Percentiles rank a stretch among this genome's conserved stretches.
These are phyloP conservation scores for Ophion ellenae DNA, from an alignment of 2,888 invertebrate species.

Conservation along the genomic window DNA sequence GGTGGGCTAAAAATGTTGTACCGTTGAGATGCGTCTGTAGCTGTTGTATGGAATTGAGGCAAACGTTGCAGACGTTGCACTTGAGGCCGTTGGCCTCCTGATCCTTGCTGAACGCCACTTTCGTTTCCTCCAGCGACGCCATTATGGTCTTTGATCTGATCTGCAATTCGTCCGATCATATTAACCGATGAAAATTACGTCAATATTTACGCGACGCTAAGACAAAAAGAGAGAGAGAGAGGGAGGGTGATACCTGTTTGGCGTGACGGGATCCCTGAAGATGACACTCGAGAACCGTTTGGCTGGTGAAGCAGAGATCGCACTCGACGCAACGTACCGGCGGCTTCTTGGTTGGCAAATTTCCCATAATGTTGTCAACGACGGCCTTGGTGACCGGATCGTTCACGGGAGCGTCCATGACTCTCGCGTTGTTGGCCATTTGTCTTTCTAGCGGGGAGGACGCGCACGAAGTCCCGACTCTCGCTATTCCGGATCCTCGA, in stretches of 20 bases:
- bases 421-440: conserved; percentile 73
- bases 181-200: not conserved
- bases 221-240: not conserved
- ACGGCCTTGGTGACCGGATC: conserved; percentile 84
- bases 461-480: not conserved
- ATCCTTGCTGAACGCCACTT: conserved; percentile 81
- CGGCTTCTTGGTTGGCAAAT: conserved; percentile 83
- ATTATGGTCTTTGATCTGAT: conserved; percentile 81
- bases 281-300: conserved; percentile 84
- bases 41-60: conserved; percentile 84
- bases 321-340: conserved; percentile 84
- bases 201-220: not conserved
- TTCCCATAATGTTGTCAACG: conserved; percentile 84
- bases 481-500: not conserved
- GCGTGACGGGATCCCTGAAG: conserved; percentile 82
- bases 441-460: conserved; percentile 22
- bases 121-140: conserved; percentile 81
- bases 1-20: conserved; percentile 60
- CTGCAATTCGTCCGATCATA: conserved; percentile 64
- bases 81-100: conserved; percentile 81
- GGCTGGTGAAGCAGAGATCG: conserved; percentile 83
- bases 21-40: conserved; percentile 83
- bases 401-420: conserved; percentile 73
- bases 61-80: conserved; percentile 84
- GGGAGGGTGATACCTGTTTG: conserved; percentile 75